Base-by-base conservation (phyloP, 2,888 invertebrate genomes). In the Athalia cordata region DNA sequence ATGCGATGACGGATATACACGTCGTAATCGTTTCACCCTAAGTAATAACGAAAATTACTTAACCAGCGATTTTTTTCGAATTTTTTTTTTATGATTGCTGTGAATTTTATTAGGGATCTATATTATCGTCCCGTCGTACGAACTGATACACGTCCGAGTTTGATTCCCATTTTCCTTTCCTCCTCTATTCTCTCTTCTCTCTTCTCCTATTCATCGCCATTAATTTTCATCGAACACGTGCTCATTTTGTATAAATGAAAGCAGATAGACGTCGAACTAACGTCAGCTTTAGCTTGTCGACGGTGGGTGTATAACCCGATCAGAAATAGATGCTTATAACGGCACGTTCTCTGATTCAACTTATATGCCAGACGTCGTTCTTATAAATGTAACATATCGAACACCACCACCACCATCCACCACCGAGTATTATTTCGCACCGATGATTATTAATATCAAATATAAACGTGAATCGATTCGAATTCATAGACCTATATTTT, bases 261-360 rank as follows among this genome's bases (percentile, higher is more conserved):
- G n/a, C 6, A 45, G 43, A 70, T 70, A 72, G 13, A 72, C 72
- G 72, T 72, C 72, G 47, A 72, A 72, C 57, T 7, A 59, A 45
- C 57, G 59, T 72, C 66, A 66, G 47, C 59, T 13, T 72, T 57
- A 13, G 45, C 72, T 59, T 43, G 57, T 57, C 70, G 70, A 57
- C 55, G 70, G 29, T 11, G 70, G 47, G 5, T 49, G 49, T 49
- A 49, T 49, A 43, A 52, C n/a, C 59, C 15, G 72, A 72, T 59
- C 72, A 72, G 72, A 72, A 72, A 72, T 72, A 72, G 29, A 29
- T 29, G 72, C 43, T 59, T 57, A 55, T 62, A 15, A 43, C 52
- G 55, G 43, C 70, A 72, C 57, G 15, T 13, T 62, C 62, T 70
- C 72, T 47, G 57, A 72, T 72, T 59, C 59, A 59, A 57, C 13